phyloP scores from a whole-genome alignment of 1,140 invertebrate genomes.

The Zaprionus tsacasi region DNA sequence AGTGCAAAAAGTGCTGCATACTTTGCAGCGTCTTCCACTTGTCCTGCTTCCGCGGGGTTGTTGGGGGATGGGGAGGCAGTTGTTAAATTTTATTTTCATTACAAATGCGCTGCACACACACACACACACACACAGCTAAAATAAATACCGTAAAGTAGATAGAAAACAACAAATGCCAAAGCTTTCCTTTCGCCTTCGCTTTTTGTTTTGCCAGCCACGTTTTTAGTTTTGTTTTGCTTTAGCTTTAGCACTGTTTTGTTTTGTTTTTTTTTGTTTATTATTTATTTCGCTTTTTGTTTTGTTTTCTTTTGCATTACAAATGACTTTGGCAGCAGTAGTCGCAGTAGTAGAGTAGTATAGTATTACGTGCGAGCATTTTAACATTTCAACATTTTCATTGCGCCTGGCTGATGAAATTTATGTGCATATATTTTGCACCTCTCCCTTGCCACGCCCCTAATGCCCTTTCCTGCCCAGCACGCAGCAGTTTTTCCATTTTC shows the following conservation, averaged over 20 bases:
- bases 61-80: slow-evolving; percentile 3
- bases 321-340: slow-evolving; percentile 35
- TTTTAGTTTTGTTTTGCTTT: slow-evolving; percentile 54
- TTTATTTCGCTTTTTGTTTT: slow-evolving; percentile 39
- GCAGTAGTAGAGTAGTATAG: slow-evolving; percentile 1
- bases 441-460: neutral
- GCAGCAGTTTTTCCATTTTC: neutral
- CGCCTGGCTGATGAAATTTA: slow-evolving; percentile 69
- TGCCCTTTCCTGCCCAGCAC: too few relatives aligned
- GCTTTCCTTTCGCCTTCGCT: slow-evolving; percentile 38
- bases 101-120: slow-evolving; percentile 59
- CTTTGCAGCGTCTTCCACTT: slow-evolving; percentile 71
- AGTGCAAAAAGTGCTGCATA: slow-evolving; percentile 72
- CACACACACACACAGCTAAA: slow-evolving; percentile 38
- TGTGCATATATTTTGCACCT: slow-evolving; percentile 64
- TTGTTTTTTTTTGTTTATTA: slow-evolving; percentile 23
- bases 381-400: slow-evolving; percentile 81
- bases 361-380: slow-evolving; percentile 77
- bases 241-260: slow-evolving; percentile 13
- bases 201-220: slow-evolving; percentile 60
- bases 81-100: slow-evolving; percentile 78
- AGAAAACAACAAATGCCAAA: slow-evolving; percentile 2
- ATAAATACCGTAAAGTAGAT: slow-evolving; percentile 47
- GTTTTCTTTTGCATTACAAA: slow-evolving; percentile 73
- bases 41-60: slow-evolving; percentile 46